Base-by-base conservation (phyloP, 1,140 invertebrate species). In the Leptoteleia sp. region DNA sequence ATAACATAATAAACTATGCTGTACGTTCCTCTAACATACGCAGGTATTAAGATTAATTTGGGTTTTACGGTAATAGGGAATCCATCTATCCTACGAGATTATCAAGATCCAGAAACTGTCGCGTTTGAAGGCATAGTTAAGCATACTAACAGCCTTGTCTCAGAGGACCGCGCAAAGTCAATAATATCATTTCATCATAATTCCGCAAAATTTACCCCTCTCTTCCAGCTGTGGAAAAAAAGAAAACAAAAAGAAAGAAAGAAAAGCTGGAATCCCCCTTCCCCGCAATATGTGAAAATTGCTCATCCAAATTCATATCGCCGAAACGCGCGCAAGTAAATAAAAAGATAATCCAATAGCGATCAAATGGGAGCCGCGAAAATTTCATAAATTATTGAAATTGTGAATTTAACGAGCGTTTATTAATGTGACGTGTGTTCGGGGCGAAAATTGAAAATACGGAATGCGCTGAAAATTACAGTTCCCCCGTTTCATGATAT, bases 401-500 rank as follows among this genome's bases (percentile, higher is more conserved):
- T 76, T 25, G 54, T 47, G 48, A 55, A 55, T 67, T 67, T 67
- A 61, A 55, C 64, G 50, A 70, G 48, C 65, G 48, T 77, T 77
- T 77, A 77, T 77, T 71, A 70, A 70, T 59, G 73, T 42, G 29
- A 57, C 35, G 54, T 33, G 42, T 33, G 42, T 55, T 4, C 42
- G 12, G 12, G 7, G 61, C 11, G 54, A 37, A 71, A 65, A 71
- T 67, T 67, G 67, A 71, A 71, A 78, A 78, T 59, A 35, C 35
- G 48, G 73, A 70, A 59, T 67, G 47, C 55, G 62, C 11, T 57
- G 72, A 68, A 62, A 76, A 76, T 76, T 76, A 55, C 52, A 62
- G 55, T 64, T 70, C 19, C 73, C 19, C 73, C 57, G 55, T 76
- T 76, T 57, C 57, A 59, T 59, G 65, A 70, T 70, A 70, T 70